Conservation (phyloP, 2,113 vertebrate species). For the Orcinus orca region DNA sequence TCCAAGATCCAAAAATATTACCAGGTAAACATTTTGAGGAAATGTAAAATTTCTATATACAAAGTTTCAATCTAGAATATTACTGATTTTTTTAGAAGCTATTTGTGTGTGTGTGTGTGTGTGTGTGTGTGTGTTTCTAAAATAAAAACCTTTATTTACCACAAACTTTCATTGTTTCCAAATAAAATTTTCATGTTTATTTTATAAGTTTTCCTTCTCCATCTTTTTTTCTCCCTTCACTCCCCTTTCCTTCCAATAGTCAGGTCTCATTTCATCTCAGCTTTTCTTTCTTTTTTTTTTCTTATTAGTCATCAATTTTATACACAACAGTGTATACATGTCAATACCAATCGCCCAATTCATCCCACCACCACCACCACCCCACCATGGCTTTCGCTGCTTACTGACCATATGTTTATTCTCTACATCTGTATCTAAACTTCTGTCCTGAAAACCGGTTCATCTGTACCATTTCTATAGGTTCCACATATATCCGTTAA, state of each 20-base stretch:
- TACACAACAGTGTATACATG: too few species aligned
- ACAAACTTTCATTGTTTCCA: neutral
- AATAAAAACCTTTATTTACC: neutral
- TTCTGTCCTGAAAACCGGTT: too few species aligned
- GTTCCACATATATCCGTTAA: too few species aligned
- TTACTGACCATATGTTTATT: too few species aligned
- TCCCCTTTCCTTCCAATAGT: accelerated
- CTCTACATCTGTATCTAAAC: too few species aligned
- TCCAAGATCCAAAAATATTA: neutral
- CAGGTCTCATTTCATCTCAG: neutral
- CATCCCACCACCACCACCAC: too few species aligned
- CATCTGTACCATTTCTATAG: too few species aligned
- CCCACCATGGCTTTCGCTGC: accelerated
- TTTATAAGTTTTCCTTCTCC: neutral
- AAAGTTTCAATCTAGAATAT: slow-evolving; percentile 33
- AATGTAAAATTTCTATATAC: neutral
- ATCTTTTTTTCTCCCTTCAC: neutral
- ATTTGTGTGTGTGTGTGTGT: too few species aligned
- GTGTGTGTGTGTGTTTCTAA: too few species aligned
- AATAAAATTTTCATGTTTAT: neutral
- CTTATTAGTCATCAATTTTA: too few species aligned
- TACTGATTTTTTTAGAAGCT: neutral
- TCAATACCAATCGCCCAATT: too few species aligned
- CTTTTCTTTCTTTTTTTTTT: neutral
- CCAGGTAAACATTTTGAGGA: slow-evolving; percentile 16